Base-by-base conservation (phyloP, 2,113 vertebrate species). In the Ornithorhynchus anatinus region DNA sequence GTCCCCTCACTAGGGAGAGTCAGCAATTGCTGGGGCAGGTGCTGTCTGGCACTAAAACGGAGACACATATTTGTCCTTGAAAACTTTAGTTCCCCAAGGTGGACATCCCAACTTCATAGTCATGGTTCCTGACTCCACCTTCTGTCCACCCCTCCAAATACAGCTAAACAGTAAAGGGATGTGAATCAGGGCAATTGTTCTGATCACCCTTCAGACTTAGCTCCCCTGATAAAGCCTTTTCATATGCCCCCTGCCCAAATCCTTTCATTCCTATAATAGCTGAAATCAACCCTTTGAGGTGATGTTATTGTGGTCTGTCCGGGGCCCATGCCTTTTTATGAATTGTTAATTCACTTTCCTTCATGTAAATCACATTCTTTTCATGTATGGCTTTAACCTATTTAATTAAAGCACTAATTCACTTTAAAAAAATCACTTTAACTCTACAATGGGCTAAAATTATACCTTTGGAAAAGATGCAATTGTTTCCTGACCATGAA, bases 401-500 rank as follows among this genome's bases (percentile, higher is more conserved):
- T 67, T 84, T 79, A 80, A 85, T 84, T 75, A 77, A 60, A 53
- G 33, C 27, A 70, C 39, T 73, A 43, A 67, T 77, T 69, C 69
- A 71, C 59, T 17, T 25, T 75, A 42, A 35, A 27, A 71, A 39
- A 58, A 12, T 74, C 23, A 12, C 58, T 81, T 54, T 59, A 79
- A 53, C 25, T 72, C 31, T 68, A 77, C 58, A 77, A 47, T 43
- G 78, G 69, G 9, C 75, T 43, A 29, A 85, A 88, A 86, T 56
- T 75, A 72, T 52, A 85, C 75, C 75, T 88, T 81, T 40, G n/a
- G 48, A 85, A 85, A 82, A 88, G 73, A 72, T 31, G 5, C 17
- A 9, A 80, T 80, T 86, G 73, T 82, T 88, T 86, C 59, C 73
- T 88, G 84, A 69, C 72, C 51, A 40, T 72, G 82, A 89, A 85